phyloP scores from a whole-genome alignment of 2,113 vertebrate genomes.

The Naja naja region DNA sequence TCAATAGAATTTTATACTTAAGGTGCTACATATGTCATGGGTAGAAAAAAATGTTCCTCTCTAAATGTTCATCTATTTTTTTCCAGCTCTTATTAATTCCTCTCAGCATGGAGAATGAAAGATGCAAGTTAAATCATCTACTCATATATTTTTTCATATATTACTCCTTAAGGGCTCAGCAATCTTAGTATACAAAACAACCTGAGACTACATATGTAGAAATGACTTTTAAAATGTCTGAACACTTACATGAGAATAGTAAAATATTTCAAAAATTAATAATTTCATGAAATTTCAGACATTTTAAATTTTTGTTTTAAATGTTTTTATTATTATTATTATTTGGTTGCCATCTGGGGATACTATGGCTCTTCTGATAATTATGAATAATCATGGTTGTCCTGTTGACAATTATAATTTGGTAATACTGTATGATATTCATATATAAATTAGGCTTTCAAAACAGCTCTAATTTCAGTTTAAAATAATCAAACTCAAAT shows the following conservation, averaged over 20 bases:
- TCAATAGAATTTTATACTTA: neutral
- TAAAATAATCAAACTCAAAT: neutral
- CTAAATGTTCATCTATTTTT: neutral
- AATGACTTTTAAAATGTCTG: neutral
- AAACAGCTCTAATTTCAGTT: neutral
- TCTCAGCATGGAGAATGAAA: neutral
- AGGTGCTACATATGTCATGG: neutral
- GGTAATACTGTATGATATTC: neutral
- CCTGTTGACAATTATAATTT: neutral
- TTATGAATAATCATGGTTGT: neutral
- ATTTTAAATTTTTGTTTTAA: neutral
- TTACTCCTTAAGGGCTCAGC: neutral
- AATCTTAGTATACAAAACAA: neutral
- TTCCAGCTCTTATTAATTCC: neutral
- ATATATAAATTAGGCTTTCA: neutral
- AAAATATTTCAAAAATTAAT: neutral
- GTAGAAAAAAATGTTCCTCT: neutral
- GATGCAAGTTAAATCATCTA: neutral
- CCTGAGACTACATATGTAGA: neutral
- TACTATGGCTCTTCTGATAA: neutral
- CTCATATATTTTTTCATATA: neutral
- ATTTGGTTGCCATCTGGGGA: neutral
- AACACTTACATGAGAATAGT: neutral
- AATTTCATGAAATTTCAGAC: neutral
- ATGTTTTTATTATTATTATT: neutral